Conservation (phyloP, 2,888 invertebrate species). For the Dioctria rufipes region DNA sequence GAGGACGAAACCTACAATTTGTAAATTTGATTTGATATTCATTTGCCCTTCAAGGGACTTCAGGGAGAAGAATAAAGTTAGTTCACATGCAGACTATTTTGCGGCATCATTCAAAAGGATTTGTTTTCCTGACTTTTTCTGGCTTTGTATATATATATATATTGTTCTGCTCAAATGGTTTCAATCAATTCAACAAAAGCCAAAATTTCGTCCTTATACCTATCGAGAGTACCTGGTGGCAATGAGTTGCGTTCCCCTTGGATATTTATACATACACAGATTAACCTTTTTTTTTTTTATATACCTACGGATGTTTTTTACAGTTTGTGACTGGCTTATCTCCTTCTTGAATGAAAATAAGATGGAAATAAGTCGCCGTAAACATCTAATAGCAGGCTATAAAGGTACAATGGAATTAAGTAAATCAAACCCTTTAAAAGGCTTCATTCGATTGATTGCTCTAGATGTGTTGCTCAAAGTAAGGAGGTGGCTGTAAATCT, state of each 20-base stretch:
- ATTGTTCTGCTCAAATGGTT: slow-evolving; percentile 13
- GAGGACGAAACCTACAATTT: slow-evolving; percentile 7
- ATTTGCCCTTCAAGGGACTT: slow-evolving; percentile 10
- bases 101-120: slow-evolving; percentile 23
- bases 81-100: slow-evolving; percentile 1
- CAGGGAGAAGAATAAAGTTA: neutral
- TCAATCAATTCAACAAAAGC: slow-evolving; percentile 12
- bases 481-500: too few relatives aligned
- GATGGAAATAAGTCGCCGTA: neutral
- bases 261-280: too few relatives aligned
- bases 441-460: too few relatives aligned
- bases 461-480: too few relatives aligned
- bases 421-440: neutral
- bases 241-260: neutral
- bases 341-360: too few relatives aligned
- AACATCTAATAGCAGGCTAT: neutral
- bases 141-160: neutral
- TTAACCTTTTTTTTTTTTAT: too few relatives aligned
- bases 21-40: slow-evolving; percentile 22
- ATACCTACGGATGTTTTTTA: too few relatives aligned
- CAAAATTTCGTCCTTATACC: neutral
- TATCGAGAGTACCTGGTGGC: neutral
- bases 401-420: neutral
- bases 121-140: slow-evolving; percentile 18
- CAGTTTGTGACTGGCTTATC: neutral